phyloP scores from a whole-genome alignment of 2,888 invertebrate genomes.

The Dasypogon diadema region DNA sequence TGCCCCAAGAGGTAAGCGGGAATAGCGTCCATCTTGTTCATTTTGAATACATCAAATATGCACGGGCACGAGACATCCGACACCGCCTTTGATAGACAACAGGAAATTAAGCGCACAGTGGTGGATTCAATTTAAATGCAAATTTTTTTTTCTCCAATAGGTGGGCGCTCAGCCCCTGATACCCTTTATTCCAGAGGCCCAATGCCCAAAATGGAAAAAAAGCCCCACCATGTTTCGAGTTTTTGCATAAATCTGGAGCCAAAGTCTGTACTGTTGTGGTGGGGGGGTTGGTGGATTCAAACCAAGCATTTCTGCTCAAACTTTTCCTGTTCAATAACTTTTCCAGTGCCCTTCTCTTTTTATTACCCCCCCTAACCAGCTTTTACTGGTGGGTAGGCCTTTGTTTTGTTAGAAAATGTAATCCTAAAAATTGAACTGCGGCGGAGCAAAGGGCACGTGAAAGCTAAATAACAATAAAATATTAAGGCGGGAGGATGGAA shows the following conservation, averaged over 20 bases:
- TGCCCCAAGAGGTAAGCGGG: slow-evolving; percentile 24
- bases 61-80: background rate
- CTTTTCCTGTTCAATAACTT: slow-evolving; percentile 42
- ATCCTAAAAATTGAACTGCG: slow-evolving; percentile 19
- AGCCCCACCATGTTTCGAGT: slow-evolving; percentile 1
- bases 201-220: slow-evolving; percentile 1
- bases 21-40: slow-evolving; percentile 48
- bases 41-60: slow-evolving; percentile 14
- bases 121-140: slow-evolving; percentile 50
- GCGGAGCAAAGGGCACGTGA: background rate
- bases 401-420: slow-evolving; percentile 25
- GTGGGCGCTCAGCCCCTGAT: slow-evolving; percentile 15
- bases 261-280: background rate
- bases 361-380: background rate
- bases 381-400: slow-evolving; percentile 5
- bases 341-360: background rate
- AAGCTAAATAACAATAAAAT: slow-evolving; percentile 29
- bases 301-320: slow-evolving; percentile 3
- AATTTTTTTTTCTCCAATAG: slow-evolving; percentile 39
- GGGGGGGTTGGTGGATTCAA: slow-evolving; percentile 19
- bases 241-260: background rate
- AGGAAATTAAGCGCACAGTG: slow-evolving; percentile 47
- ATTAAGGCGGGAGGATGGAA: slow-evolving; percentile 20
- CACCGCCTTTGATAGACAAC: slow-evolving; percentile 47
- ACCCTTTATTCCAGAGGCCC: background rate